Base-by-base conservation (phyloP, 2,888 invertebrate species). In the Eupithecia centaureata region DNA sequence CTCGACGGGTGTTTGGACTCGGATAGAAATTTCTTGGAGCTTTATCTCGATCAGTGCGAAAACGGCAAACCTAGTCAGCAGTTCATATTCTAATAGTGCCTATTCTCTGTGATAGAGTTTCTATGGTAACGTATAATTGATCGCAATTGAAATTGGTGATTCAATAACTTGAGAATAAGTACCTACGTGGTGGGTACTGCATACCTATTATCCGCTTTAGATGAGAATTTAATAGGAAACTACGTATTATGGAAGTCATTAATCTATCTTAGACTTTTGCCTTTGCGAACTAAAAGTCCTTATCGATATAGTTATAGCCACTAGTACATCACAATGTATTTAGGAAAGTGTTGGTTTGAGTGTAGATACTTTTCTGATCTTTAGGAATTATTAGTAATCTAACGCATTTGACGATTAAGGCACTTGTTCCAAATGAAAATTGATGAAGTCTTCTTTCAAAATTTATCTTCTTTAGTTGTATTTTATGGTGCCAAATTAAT, bases 1-100 rank as follows among this genome's bases (percentile, higher is more conserved):
- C 94, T 96, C 68, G 96, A 97, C 72, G 95, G 97, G 25, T 98
- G 98, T 85, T 93, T 98, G 56, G 96, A 97, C 85, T 95, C 96
- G 1, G 86, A 84, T 61, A 74, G 88, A 68, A 84, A 88, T 0
- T 56, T 30, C n/a, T n/a, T 56, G 54, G 83, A 86, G 2, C 74
- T 93, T 8, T 88, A 87, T 67, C 70, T 91, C 25, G 86, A 89
- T 32, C 86, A 85, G 60, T 94, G 94, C 65, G 86, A 92, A 66
- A 85, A 85, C 22, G 83, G 85, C 10, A 90, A 90, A 74, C 72
- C 82, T 22, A 92, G 87, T 73, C 94, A 94, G 71, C 90, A 88
- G 59, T 94, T 93, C 76, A 81, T 80, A 12, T 81, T 88, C 72
- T 89, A 87, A 84, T 61, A 62, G 76, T 79, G 74, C 73, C 76